These are phyloP conservation scores for Zhengitettix transpicula DNA, from an alignment of 2,888 invertebrate genomes.

Conservation along the genomic window DNA sequence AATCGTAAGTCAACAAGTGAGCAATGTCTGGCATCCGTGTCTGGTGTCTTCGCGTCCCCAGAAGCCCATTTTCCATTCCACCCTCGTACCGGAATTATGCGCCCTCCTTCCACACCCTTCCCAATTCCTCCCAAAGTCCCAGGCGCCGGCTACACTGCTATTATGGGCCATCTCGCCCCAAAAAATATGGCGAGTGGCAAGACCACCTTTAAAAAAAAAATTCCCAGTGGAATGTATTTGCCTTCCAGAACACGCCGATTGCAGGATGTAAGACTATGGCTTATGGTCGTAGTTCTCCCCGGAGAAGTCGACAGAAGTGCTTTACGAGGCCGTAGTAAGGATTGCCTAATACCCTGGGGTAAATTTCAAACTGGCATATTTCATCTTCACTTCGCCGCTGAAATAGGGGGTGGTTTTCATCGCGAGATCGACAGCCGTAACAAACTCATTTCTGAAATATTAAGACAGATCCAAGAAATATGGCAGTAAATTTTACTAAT, in stretches of 20 bases:
- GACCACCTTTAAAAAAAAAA: slow-evolving; percentile 10
- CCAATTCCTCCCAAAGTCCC: neutral
- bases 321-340: slow-evolving; percentile 8
- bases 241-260: slow-evolving; percentile 10
- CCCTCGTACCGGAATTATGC: slow-evolving; percentile 10
- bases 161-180: slow-evolving; percentile 6
- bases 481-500: no score
- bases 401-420: neutral
- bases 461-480: no score
- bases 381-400: neutral
- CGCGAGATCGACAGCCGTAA: no score
- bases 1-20: no score
- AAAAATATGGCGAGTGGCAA: slow-evolving; percentile 7
- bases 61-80: slow-evolving; percentile 4
- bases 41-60: no score
- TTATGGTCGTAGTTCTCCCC: slow-evolving; percentile 4
- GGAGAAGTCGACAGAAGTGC: slow-evolving; percentile 3
- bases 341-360: slow-evolving; percentile 8
- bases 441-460: no score
- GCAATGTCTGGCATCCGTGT: no score
- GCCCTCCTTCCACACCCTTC: slow-evolving; percentile 1
- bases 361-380: slow-evolving; percentile 4
- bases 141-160: neutral
- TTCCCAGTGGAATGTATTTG: slow-evolving; percentile 1
- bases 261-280: slow-evolving; percentile 10